Evolutionary conservation across 1,140 invertebrate species (phyloP), one percentile per base, ranked within the genome.

Genomic region (Holotrichia oblita): DNA sequence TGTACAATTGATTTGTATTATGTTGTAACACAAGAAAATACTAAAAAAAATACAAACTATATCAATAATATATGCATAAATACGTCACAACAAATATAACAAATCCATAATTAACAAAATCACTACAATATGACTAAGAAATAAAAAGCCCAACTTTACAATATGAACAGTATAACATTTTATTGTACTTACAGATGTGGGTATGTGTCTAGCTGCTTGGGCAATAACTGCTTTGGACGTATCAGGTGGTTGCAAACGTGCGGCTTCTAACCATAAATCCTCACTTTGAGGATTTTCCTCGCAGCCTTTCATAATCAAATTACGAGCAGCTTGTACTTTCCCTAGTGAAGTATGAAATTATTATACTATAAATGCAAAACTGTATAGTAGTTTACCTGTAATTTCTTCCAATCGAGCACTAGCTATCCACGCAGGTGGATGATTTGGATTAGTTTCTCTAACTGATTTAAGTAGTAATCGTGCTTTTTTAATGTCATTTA

Each of bases 401-500:
- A 99, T 97, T 91, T 99, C 98, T 88, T 99, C 99, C 17, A 99
- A 89, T 81, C 97, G 91, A n/a, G 98, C 98, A 77, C 98, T 99
- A 8, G 98, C 98, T 83, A 99, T 98, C 99, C 99, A 99, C 6
- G 98, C 99, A 17, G 98, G 98, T 20, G 98, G 97, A 91, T 99
- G 98, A 87, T 98, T 98, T 0, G 98, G 98, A 91, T 99, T 99
- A 0, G 98, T 99, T 88, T 99, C 98, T 73, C 98, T 89, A 0
- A 99, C 97, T 61, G 97, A 99, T 86, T 99, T 99, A 1, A 99
- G 86, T 12, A 99, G 87, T n/a, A 99, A 87, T 79, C 98, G 89
- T 0, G 98, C 98, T 87, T 99, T 99, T 86, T 99, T 99, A 6
- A 99, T 98, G 85, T 99, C 98, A 88, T 98, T 98, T 40, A 99